phyloP scores from a whole-genome alignment of 2,113 vertebrate genomes.

The Chloebia gouldiae region DNA sequence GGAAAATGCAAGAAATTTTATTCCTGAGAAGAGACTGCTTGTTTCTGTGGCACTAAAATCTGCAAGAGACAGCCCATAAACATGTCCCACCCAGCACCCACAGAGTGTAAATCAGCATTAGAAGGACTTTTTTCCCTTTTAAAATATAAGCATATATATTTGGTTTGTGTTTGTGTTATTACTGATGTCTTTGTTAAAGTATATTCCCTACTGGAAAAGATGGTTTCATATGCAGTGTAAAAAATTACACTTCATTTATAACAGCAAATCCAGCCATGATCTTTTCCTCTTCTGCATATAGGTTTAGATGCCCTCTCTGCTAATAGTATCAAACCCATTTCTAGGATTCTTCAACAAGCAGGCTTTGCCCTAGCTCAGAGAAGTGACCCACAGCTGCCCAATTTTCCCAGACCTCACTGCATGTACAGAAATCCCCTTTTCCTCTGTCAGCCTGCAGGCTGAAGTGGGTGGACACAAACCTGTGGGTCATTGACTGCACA shows the following conservation, averaged over 20 bases:
- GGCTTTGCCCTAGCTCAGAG: neutral
- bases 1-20: conserved; percentile 47
- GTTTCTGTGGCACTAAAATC: neutral
- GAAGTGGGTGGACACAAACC: neutral
- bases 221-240: neutral
- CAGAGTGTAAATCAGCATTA: neutral
- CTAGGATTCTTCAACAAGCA: neutral
- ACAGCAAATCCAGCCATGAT: neutral
- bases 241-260: neutral
- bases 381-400: neutral
- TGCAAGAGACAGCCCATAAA: neutral
- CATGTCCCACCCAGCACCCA: fast-evolving
- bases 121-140: neutral
- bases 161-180: neutral
- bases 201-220: neutral
- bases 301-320: neutral
- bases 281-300: neutral
- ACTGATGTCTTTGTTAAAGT: neutral
- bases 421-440: neutral
- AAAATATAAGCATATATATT: fast-evolving
- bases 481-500: fast-evolving
- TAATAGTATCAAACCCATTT: neutral
- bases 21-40: conserved; percentile 6
- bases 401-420: neutral
- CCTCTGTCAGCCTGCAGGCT: neutral